Evolutionary conservation across 2,113 vertebrate genomes (phyloP).

Genomic region (Eretmochelys imbricata): DNA sequence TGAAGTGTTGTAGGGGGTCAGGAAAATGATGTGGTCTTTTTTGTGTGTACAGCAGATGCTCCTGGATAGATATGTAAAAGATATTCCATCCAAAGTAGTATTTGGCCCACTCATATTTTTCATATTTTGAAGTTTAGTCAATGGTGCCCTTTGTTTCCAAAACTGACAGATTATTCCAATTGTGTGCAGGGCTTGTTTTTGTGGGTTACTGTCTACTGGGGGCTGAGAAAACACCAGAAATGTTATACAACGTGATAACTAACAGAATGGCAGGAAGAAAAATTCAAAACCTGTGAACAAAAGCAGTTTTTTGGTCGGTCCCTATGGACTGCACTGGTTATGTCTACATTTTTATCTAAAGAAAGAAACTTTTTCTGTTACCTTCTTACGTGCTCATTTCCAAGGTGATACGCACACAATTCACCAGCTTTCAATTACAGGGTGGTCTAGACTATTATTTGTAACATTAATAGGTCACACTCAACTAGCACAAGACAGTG

Average conservation of each 20-base stretch:
- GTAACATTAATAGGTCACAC: conserved; percentile 14
- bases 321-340: background rate
- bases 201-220: conserved; percentile 37
- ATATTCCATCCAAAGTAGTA: background rate
- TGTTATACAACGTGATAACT: background rate
- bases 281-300: conserved; percentile 39
- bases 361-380: conserved; percentile 18
- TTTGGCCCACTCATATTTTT: background rate
- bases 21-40: background rate
- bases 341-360: conserved; percentile 4
- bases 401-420: conserved; percentile 18
- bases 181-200: background rate
- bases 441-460: conserved; percentile 19
- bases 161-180: background rate
- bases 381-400: conserved; percentile 9
- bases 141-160: conserved; percentile 18
- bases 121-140: background rate
- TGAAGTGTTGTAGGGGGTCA: background rate
- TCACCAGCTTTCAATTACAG: conserved; percentile 19
- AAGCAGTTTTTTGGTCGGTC: background rate
- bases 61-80: background rate
- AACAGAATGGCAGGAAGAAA: conserved; percentile 42
- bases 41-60: background rate
- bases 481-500: background rate
- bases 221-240: conserved; percentile 36